Evolutionary conservation across 2,113 vertebrate genomes (phyloP).

Genomic region (Rhea americana): DNA sequence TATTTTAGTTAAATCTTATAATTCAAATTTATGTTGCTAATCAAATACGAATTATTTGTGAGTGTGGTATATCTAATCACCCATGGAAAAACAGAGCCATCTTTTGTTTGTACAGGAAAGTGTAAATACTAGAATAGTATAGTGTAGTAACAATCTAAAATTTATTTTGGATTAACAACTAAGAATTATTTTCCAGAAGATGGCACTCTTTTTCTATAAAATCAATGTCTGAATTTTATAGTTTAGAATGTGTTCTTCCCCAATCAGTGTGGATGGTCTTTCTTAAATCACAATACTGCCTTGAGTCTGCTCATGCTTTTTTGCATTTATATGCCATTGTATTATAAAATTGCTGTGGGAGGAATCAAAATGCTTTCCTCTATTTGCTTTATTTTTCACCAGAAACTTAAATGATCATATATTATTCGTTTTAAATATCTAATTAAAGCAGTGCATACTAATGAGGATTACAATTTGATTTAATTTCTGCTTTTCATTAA

Average conservation of each 20-base stretch:
- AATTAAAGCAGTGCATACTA: background rate
- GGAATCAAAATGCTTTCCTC: background rate
- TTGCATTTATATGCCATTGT: background rate
- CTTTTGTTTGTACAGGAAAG: background rate
- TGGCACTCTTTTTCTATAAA: slow-evolving; percentile 67
- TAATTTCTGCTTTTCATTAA: background rate
- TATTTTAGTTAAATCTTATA: background rate
- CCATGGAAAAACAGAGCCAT: background rate
- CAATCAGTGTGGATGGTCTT: background rate
- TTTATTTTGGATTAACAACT: background rate
- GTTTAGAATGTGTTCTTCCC: background rate
- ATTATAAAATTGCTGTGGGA: background rate
- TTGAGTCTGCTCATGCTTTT: background rate
- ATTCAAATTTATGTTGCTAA: background rate
- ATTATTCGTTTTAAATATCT: background rate
- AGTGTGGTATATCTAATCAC: background rate
- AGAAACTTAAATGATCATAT: background rate
- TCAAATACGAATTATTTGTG: background rate
- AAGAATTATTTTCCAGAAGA: slow-evolving; percentile 63
- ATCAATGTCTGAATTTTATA: background rate
- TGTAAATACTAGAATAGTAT: background rate
- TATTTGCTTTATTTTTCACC: background rate
- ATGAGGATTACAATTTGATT: slow-evolving; percentile 31
- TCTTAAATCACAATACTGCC: slow-evolving; percentile 4
- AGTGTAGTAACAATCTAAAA: background rate